Conservation (phyloP, 2,888 invertebrate genomes). For the Beris morrisii region DNA sequence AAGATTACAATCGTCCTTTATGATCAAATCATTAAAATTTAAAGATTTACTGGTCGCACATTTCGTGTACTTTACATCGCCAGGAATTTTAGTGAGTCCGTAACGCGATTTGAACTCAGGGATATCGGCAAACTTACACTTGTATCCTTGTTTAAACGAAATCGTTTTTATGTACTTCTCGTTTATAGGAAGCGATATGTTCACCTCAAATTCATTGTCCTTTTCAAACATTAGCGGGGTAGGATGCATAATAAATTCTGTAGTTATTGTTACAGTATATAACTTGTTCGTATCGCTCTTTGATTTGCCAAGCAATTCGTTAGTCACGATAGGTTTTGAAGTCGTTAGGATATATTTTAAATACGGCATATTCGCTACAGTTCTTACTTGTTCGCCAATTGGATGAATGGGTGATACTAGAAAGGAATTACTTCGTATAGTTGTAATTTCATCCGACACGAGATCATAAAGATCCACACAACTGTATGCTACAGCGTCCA, state of each 20-base stretch:
- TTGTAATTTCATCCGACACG: constrained; percentile 3
- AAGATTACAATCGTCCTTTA: neutral
- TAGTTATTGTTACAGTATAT: constrained; percentile 16
- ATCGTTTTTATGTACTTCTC: neutral
- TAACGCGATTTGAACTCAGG: neutral
- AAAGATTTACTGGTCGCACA: constrained; percentile 1
- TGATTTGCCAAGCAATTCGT: too few species aligned
- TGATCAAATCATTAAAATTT: constrained; percentile 2
- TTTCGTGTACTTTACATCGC: constrained; percentile 17
- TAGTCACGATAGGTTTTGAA: constrained; percentile 10
- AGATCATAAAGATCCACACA: constrained; percentile 17
- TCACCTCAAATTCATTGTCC: constrained; percentile 6
- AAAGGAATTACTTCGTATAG: neutral
- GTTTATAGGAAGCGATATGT: constrained; percentile 2
- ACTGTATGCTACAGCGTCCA: constrained; percentile 5
- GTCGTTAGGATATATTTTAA: constrained; percentile 23
- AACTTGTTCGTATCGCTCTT: neutral
- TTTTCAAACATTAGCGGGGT: constrained; percentile 5
- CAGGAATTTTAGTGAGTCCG: constrained; percentile 17
- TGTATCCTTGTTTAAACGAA: constrained; percentile 15
- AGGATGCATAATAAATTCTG: constrained; percentile 26
- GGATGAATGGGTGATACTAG: neutral
- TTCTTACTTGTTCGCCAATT: neutral
- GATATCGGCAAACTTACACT: constrained; percentile 11
- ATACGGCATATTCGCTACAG: constrained; percentile 15